Evolutionary conservation across 1,140 invertebrate genomes (phyloP).

Genomic region (Drosophila auraria): DNA sequence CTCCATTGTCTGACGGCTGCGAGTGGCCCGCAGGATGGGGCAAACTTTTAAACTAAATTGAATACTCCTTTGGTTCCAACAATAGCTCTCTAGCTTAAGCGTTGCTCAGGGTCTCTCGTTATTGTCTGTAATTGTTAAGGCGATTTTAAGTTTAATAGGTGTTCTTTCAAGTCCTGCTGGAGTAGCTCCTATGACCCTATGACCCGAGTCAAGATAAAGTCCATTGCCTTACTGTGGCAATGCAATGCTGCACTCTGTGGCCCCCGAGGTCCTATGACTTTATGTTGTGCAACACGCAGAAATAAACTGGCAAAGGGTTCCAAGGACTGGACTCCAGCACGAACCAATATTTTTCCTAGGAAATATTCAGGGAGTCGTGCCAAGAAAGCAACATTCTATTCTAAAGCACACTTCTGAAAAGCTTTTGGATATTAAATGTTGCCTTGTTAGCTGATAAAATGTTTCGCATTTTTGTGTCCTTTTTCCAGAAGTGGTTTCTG

Average conservation of each 20-base stretch:
- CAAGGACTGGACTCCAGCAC: too few species aligned
- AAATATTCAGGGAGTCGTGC: slow-evolving; percentile 17
- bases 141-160: slow-evolving; percentile 47
- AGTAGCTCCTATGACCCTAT: slow-evolving; percentile 9
- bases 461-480: neutral
- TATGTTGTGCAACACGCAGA: slow-evolving; percentile 17
- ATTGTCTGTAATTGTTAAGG: slow-evolving; percentile 46
- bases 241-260: slow-evolving; percentile 12
- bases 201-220: slow-evolving; percentile 22
- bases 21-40: slow-evolving; percentile 38
- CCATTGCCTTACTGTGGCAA: slow-evolving; percentile 36
- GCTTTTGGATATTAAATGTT: slow-evolving; percentile 6
- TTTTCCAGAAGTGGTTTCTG: neutral
- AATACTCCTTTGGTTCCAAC: slow-evolving; percentile 46
- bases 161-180: slow-evolving; percentile 16
- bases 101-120: slow-evolving; percentile 10
- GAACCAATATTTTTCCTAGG: slow-evolving; percentile 16
- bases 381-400: slow-evolving; percentile 15
- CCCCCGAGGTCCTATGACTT: slow-evolving; percentile 20
- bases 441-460: neutral
- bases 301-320: slow-evolving; percentile 7
- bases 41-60: slow-evolving; percentile 53
- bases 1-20: slow-evolving; percentile 52
- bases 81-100: slow-evolving; percentile 13
- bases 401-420: neutral